These are phyloP conservation scores for Oscheius sp. DNA, from an alignment of 1,140 invertebrate species.

Conservation along the genomic window DNA sequence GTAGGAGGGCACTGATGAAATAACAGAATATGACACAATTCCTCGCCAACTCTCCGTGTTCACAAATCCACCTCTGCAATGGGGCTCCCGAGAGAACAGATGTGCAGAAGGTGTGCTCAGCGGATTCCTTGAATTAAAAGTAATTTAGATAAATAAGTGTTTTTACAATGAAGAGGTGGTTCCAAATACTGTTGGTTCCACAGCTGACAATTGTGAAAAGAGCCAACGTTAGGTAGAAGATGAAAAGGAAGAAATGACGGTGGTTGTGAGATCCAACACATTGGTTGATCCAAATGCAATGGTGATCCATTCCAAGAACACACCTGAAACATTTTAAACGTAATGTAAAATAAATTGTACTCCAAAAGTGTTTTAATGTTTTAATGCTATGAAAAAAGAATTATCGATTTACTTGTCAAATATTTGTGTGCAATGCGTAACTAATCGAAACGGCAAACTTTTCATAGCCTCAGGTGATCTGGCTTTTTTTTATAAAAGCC, in stretches of 20 bases:
- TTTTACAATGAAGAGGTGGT: conserved; percentile 33
- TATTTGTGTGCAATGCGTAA: too few relatives aligned
- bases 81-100: conserved; percentile 18
- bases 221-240: conserved; percentile 49
- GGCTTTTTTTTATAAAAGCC: too few relatives aligned
- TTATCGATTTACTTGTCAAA: too few relatives aligned
- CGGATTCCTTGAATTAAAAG: conserved; percentile 14
- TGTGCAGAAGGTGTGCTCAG: conserved; percentile 34
- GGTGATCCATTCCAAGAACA: conserved; percentile 57
- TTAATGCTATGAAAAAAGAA: conserved; percentile 78
- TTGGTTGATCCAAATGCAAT: conserved; percentile 60
- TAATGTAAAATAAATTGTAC: not conserved
- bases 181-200: conserved; percentile 20
- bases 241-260: conserved; percentile 57
- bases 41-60: conserved; percentile 11
- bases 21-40: conserved; percentile 40
- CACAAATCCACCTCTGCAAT: conserved; percentile 32
- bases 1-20: conserved; percentile 22
- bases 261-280: conserved; percentile 60
- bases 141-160: conserved; percentile 13
- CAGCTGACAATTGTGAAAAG: conserved; percentile 27
- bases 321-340: conserved; percentile 21
- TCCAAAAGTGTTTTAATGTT: too few relatives aligned
- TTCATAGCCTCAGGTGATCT: too few relatives aligned
- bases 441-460: too few relatives aligned